Evolutionary conservation across 2,113 vertebrate genomes (phyloP).

Genomic region (Sturnira hondurensis): DNA sequence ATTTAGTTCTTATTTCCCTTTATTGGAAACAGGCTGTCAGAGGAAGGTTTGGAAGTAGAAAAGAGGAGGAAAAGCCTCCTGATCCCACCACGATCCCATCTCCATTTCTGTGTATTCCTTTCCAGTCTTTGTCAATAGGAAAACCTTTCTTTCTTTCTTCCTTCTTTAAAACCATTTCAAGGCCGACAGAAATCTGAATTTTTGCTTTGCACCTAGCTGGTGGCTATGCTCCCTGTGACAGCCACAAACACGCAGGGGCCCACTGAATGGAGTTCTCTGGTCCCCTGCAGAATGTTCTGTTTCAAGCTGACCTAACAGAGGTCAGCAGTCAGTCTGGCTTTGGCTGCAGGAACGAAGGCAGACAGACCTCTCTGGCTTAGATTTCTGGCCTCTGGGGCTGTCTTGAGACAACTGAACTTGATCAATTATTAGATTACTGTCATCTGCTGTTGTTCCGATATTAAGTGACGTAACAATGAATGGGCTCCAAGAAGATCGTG

Average conservation of each 20-base stretch:
- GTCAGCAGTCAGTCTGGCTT: not conserved
- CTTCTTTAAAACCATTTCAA: not conserved
- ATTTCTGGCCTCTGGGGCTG: not conserved
- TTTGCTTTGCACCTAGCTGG: not conserved
- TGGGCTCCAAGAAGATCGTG: not conserved
- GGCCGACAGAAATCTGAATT: accelerated
- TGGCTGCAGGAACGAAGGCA: not conserved
- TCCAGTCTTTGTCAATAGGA: not conserved
- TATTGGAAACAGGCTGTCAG: accelerated
- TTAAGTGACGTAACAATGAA: not conserved
- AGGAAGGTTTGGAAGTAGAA: not conserved
- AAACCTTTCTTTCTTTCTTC: not conserved
- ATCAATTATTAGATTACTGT: not conserved
- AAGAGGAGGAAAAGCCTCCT: not conserved
- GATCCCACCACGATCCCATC: too few species aligned
- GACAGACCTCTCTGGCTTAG: not conserved
- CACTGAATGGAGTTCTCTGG: not conserved
- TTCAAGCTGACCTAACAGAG: too few species aligned
- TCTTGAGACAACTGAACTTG: not conserved
- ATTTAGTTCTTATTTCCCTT: not conserved
- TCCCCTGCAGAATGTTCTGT: not conserved
- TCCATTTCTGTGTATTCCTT: not conserved
- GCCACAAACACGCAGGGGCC: not conserved
- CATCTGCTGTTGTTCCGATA: not conserved
- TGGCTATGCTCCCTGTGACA: not conserved